Percentiles rank a stretch among this genome's conserved stretches.
These are phyloP conservation scores for Rhizoglyphus robini DNA, from an alignment of 1,140 invertebrate genomes.

Conservation along the genomic window DNA sequence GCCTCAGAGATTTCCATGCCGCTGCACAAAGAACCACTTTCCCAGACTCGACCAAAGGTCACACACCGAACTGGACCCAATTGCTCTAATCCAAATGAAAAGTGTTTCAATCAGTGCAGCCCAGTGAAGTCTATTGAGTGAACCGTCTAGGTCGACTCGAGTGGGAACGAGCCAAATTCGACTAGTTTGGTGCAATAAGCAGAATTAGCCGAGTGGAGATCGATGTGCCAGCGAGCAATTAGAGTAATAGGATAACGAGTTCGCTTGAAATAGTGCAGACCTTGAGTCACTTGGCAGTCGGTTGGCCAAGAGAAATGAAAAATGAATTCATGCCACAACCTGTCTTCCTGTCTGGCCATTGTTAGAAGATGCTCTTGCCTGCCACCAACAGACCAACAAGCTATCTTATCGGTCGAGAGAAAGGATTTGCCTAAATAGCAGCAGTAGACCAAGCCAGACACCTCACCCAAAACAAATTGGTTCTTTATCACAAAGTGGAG, in stretches of 20 bases:
- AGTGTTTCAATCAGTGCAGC: too few relatives aligned
- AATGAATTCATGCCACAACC: background rate
- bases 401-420: too few relatives aligned
- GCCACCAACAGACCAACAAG: too few relatives aligned
- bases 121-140: too few relatives aligned
- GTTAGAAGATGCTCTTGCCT: background rate
- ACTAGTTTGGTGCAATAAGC: too few relatives aligned
- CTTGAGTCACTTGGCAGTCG: background rate
- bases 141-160: background rate
- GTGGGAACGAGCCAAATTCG: too few relatives aligned
- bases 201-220: too few relatives aligned
- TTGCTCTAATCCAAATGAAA: background rate
- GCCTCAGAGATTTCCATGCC: background rate
- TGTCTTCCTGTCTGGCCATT: background rate
- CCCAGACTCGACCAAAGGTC: background rate
- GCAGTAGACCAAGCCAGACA: too few relatives aligned
- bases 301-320: conserved; percentile 1
- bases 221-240: too few relatives aligned
- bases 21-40: background rate
- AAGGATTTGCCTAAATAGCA: too few relatives aligned
- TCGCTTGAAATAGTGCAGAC: conserved; percentile 11
- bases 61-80: background rate
- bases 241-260: background rate
- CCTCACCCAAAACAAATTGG: too few relatives aligned
- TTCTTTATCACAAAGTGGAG: too few relatives aligned